phyloP scores from a whole-genome alignment of 2,797 vertebrate species.

The Vipera ursinii region DNA sequence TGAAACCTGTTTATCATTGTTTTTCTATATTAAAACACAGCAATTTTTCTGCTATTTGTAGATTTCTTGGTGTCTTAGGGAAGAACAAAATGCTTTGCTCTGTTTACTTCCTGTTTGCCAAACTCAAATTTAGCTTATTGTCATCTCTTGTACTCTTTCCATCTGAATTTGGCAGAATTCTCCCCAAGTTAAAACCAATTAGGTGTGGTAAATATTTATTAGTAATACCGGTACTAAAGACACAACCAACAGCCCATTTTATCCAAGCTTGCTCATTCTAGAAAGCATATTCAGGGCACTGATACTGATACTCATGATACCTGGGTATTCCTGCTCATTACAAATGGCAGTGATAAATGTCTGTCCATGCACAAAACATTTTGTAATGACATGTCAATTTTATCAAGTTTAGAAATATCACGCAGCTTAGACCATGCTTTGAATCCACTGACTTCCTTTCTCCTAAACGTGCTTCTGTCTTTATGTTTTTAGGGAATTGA shows the following conservation, averaged over 20 bases:
- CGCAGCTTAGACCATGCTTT: not conserved
- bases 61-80: not conserved
- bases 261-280: not conserved
- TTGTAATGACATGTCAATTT: not conserved
- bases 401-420: not conserved
- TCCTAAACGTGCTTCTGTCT: not conserved
- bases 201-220: not conserved
- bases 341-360: not conserved
- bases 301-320: not conserved
- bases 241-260: not conserved
- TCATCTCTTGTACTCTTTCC: not conserved
- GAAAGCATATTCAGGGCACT: not conserved
- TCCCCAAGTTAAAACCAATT: not conserved
- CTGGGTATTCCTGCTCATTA: not conserved
- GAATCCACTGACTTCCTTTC: not conserved
- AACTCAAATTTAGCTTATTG: not conserved
- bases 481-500: constrained; percentile 81
- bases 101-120: not conserved
- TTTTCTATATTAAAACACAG: not conserved
- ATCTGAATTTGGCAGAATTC: not conserved
- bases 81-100: not conserved
- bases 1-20: not conserved
- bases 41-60: not conserved
- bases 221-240: not conserved
- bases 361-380: not conserved